Evolutionary conservation across 2,113 vertebrate species (phyloP).

Genomic region (Myiozetetes cayanensis): DNA sequence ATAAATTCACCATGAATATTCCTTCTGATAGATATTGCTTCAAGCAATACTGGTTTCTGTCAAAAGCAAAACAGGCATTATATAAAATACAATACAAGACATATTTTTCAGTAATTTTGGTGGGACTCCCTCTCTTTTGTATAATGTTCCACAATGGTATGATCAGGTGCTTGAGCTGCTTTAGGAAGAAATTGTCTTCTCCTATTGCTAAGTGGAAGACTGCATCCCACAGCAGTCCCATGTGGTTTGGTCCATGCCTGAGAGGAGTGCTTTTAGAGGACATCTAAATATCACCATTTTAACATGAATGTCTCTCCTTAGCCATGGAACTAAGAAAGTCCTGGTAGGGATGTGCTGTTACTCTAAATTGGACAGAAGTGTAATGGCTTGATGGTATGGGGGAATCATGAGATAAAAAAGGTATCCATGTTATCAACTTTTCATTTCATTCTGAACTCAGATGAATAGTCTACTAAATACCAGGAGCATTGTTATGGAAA

Average conservation of each 20-base stretch:
- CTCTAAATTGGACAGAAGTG: background rate
- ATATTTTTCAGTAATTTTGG: background rate
- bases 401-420: background rate
- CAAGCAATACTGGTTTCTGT: background rate
- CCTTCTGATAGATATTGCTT: background rate
- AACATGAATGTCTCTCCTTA: background rate
- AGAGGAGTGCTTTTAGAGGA: background rate
- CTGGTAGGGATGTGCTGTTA: background rate
- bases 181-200: background rate
- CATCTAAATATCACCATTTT: background rate
- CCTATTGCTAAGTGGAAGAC: background rate
- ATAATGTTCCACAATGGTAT: rapidly evolving
- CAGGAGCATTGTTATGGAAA: background rate
- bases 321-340: background rate
- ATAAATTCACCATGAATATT: background rate
- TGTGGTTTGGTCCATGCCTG: background rate
- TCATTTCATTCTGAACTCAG: background rate
- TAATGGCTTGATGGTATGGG: background rate
- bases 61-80: background rate
- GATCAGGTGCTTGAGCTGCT: background rate
- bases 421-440: background rate
- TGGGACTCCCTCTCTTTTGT: background rate
- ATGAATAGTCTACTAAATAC: background rate
- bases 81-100: background rate
- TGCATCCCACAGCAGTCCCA: background rate